Base-by-base conservation (phyloP, 2,888 invertebrate species). In the Furcula furcula region DNA sequence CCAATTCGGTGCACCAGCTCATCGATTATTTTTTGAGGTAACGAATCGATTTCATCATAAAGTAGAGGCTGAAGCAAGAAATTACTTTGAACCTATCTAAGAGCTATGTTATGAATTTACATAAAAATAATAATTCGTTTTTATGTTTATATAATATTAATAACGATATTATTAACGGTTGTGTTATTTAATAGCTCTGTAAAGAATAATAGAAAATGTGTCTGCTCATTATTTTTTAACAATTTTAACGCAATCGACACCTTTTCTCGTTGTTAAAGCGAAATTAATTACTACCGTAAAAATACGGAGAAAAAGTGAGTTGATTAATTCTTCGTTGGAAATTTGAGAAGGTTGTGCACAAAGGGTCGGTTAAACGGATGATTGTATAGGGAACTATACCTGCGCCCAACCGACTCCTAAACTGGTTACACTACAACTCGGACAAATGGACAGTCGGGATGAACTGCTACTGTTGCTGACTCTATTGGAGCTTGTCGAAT, bases 261-360 rank as follows among this genome's bases (percentile, higher is more conserved):
- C 84, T 77, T 56, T 34, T 47, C 58, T 63, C 63, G 66, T 76
- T 72, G 76, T 75, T 76, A 76, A 70, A 68, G 65, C 63, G 55
- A 73, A 75, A 81, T 80, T 86, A 86, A 86, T 87, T 84, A 80
- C 73, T 70, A 62, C 47, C 57, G 63, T 70, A 60, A 74, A 76
- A 75, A 72, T 65, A 60, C 42, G 57, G 55, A 65, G 69, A 74
- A 77, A 79, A 78, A 72, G 59, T 55, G 55, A 54, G 73, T 69
- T 73, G 67, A 76, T 77, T 79, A 75, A 74, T 80, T 77, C 73
- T 80, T 79, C 62, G 59, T 42, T 58, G 60, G 79, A 62, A 84
- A 88, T 76, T 70, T 59, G 85, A 87, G 82, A 87, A 70, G 75
- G 68, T 84, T 85, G 80, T 77, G 66, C 58, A 73, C 70, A 76